Percentiles rank a stretch among this genome's conserved stretches.
Conservation (phyloP, 2,888 invertebrate genomes). For the Drosophila paucipuncta region DNA sequence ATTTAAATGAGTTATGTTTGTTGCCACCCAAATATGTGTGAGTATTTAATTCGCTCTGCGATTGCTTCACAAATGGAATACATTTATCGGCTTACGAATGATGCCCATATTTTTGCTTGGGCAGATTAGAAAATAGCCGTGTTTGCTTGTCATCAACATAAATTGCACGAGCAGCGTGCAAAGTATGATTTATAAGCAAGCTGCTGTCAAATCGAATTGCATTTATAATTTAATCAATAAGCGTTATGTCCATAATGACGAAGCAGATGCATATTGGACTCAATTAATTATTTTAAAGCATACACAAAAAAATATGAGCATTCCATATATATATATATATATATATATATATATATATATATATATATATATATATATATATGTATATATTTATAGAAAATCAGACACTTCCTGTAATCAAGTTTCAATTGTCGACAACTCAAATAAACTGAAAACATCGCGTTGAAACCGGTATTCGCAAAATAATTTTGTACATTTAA, state of each 20-base stretch:
- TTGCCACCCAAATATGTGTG: constrained; percentile 18
- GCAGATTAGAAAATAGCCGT: constrained; percentile 25
- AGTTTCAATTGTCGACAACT: constrained; percentile 43
- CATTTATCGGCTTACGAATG: constrained; percentile 14
- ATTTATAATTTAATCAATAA: background rate
- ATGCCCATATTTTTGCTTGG: background rate
- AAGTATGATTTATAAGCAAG: constrained; percentile 13
- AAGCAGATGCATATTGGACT: background rate
- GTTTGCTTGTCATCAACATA: constrained; percentile 10
- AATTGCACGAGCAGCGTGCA: background rate
- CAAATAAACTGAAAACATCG: constrained; percentile 39
- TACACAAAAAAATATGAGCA: background rate
- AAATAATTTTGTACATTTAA: constrained; percentile 49
- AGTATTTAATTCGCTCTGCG: constrained; percentile 10
- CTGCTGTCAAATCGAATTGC: background rate
- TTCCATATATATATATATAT: background rate
- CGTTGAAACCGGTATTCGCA: constrained; percentile 50
- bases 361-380: background rate
- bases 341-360: background rate
- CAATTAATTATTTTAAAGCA: background rate
- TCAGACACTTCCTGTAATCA: constrained; percentile 13
- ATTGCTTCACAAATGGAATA: constrained; percentile 12
- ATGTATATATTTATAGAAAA: background rate
- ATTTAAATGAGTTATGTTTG: constrained; percentile 35
- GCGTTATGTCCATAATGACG: background rate